Percentiles rank a stretch among this genome's conserved stretches.
phyloP scores from a whole-genome alignment of 1,140 invertebrate genomes.

The Glossosoma conforme region DNA sequence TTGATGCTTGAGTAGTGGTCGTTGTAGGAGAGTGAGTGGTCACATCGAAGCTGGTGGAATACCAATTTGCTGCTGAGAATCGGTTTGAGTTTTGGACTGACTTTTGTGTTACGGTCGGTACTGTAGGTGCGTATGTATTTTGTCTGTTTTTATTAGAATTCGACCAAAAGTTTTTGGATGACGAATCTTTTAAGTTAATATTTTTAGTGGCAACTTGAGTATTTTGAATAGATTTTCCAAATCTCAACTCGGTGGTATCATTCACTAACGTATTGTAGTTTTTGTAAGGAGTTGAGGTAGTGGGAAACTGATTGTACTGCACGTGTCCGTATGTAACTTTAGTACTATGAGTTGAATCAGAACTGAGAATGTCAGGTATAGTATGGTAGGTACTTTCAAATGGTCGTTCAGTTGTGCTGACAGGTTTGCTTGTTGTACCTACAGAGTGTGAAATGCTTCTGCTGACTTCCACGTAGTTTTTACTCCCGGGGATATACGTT shows the following conservation, averaged over 20 bases:
- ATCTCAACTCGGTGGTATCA: conserved; percentile 5
- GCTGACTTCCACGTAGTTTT: conserved; percentile 28
- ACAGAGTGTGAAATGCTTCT: conserved; percentile 27
- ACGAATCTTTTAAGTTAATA: conserved; percentile 1
- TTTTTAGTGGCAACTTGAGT: conserved; percentile 10
- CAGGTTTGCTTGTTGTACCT: conserved; percentile 3
- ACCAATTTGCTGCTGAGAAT: conserved; percentile 29
- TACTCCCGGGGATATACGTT: conserved; percentile 27
- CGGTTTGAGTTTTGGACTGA: conserved; percentile 24
- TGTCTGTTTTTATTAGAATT: conserved; percentile 12
- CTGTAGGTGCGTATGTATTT: conserved; percentile 21
- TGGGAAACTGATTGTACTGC: conserved; percentile 26
- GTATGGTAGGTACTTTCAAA: not conserved
- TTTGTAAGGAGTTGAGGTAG: conserved; percentile 11
- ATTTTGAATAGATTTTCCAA: conserved; percentile 11
- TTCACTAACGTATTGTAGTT: conserved; percentile 5
- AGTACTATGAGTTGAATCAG: not conserved
- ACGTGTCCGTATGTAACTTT: conserved; percentile 15
- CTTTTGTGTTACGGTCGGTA: conserved; percentile 25
- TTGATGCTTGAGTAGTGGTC: conserved; percentile 32
- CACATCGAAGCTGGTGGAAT: not conserved
- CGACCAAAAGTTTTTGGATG: conserved; percentile 11
- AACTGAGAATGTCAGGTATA: not conserved
- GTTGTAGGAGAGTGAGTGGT: conserved; percentile 20
- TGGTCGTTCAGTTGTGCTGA: conserved; percentile 1